Base-by-base conservation (phyloP, 1,140 invertebrate genomes). In the Chrysomallon squamiferum region DNA sequence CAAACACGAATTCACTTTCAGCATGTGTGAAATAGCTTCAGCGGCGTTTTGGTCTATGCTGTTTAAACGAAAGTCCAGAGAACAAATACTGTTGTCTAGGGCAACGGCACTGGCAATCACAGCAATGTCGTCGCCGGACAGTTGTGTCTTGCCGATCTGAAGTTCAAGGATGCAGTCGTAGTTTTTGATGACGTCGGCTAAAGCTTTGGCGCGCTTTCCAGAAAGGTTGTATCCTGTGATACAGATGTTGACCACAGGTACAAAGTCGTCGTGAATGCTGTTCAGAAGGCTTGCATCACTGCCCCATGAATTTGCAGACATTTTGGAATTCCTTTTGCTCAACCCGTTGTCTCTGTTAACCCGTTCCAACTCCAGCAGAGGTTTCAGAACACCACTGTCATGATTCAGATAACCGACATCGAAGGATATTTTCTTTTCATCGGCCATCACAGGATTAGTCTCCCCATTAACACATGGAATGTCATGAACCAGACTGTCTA, bases 11-110 rank as follows among this genome's bases (percentile, higher is more conserved):
- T 81, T 79, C 29, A 75, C 69, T 11, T 67, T 49, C 43, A 84
- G 49, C 13, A 72, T 72, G 13, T 74, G 63, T 2, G 74, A 72
- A 35, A 84, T 54, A 27, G 74, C 60, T 0, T 32, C 54, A 1
- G 78, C 81, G 3, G 79, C 81, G 29, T 71, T 68, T 41, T 76
- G 72, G 41, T 76, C 78, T 43, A 84, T 72, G 2, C 59, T 61
- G 52, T 84, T 85, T 1, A 85, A 64, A 9, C 82, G 71, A 2
- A 85, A 50, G 63, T 85, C 82, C 38, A 85, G 58, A 9, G 75
- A 75, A 45, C 57, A 45, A 0, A 81, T 58, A 2, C 63, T 52
- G 41, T 74, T 76, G 11, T 66, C 60, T 30, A 72, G 54, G 2
- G 32, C 30, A 54, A 84, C 56, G 7, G 79, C 68, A 13, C 59